Evolutionary conservation across 2,113 vertebrate genomes (phyloP), one percentile per base, ranked within the genome.

Genomic region (Camarhynchus parvulus): DNA sequence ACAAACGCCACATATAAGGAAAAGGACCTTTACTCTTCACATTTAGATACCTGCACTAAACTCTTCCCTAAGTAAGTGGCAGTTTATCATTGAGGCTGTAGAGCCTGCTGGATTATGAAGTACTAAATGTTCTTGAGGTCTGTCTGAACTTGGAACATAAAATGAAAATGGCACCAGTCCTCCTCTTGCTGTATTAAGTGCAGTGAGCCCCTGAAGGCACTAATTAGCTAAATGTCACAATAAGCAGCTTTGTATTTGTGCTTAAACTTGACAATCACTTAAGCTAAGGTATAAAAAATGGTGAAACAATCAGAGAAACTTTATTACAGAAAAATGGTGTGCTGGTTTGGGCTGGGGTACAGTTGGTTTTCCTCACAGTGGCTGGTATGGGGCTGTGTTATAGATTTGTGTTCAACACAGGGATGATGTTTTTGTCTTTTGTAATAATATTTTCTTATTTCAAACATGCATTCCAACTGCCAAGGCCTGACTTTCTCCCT

Each of bases 151-250:
- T 79, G 58, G 66, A 94, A 96, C 1, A 15, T 95, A 94, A 95
- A 96, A 90, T 73, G 73, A 87, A 96, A 96, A 93, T 75, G 58
- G 44, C 90, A 95, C 33, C 35, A 66, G 14, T 68, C 68, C 73
- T 82, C 76, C 46, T 83, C 50, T 80, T 7, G 7, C 77, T 63
- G 13, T 77, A 80, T 68, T 83, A 83, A 83, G 58, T 47, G 44
- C 62, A 86, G 59, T 42, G 37, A 89, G 55, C 80, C 90, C 93
- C 83, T 61, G 55, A 77, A 89, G 90, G 66, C 4, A 4, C 73
- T 95, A 91, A 93, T 96, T 95, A 97, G 33, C 53, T 55, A 96
- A 95, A 96, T 91, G 95, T 89, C 93, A 93, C 85, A 89, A 87
- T 39, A 89, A 66, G 41, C 23, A 86, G 44, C 73, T 96, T 92